Evolutionary conservation across 2,113 vertebrate genomes (phyloP).

Genomic region (Petromus typicus): DNA sequence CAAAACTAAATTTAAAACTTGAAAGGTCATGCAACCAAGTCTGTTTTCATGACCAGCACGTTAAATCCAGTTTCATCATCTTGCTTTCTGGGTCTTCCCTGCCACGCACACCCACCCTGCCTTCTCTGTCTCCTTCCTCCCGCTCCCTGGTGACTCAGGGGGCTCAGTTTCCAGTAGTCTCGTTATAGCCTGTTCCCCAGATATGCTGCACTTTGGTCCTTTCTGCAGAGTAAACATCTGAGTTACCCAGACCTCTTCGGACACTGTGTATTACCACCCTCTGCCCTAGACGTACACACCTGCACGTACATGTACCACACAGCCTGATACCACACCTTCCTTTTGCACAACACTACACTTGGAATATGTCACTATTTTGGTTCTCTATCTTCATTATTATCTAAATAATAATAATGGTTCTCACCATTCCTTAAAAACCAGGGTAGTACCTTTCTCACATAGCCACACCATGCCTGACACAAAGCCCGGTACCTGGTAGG

Average conservation of each 20-base stretch:
- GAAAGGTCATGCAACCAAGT: background rate
- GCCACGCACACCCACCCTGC: background rate
- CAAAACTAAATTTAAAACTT: background rate
- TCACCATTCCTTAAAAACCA: background rate
- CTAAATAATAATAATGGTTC: background rate
- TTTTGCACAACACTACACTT: background rate
- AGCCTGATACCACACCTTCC: background rate
- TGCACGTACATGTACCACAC: accelerated
- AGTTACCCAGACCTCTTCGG: background rate
- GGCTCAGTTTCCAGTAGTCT: background rate
- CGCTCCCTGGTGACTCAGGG: background rate
- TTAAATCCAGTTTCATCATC: background rate
- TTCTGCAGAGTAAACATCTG: background rate
- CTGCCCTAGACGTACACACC: too few relatives aligned
- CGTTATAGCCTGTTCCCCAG: background rate
- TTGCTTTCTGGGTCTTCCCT: background rate
- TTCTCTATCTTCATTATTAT: background rate
- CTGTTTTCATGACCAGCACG: background rate
- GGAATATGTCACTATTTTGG: background rate
- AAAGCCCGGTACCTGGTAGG: background rate
- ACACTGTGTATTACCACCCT: background rate
- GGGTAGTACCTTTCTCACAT: background rate
- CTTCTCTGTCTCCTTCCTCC: background rate
- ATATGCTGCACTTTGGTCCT: background rate
- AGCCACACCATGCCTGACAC: background rate